Conservation (phyloP, 2,888 invertebrate genomes). For the Spodoptera littoralis region DNA sequence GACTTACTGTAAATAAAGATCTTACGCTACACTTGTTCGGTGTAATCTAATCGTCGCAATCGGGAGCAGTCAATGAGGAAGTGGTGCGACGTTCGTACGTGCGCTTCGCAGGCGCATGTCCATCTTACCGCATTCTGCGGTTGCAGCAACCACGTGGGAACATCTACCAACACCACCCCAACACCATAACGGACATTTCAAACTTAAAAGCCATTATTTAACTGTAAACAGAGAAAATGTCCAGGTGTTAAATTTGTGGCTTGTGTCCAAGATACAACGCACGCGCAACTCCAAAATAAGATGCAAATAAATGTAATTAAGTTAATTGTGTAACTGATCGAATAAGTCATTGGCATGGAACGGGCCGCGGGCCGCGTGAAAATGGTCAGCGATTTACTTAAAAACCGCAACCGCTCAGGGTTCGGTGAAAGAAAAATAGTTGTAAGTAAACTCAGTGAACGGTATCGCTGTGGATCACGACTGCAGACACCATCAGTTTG, state of each 20-base stretch:
- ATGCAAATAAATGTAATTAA: conserved; percentile 57
- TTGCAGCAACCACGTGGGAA: conserved; percentile 43
- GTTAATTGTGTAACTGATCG: conserved; percentile 56
- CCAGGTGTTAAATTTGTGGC: conserved; percentile 12
- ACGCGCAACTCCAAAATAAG: conserved; percentile 24
- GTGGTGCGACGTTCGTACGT: conserved; percentile 57
- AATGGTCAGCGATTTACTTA: conserved; percentile 56
- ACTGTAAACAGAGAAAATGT: background rate
- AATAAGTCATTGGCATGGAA: conserved; percentile 62
- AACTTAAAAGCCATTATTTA: background rate
- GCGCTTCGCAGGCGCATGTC: conserved; percentile 53
- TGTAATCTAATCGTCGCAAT: conserved; percentile 59
- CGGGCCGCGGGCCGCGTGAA: conserved; percentile 52
- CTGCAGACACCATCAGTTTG: conserved; percentile 62
- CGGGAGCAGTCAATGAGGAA: conserved; percentile 76
- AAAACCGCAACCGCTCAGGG: conserved; percentile 58
- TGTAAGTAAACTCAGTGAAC: conserved; percentile 65
- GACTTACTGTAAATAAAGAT: conserved; percentile 49
- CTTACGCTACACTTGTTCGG: conserved; percentile 44
- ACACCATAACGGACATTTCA: conserved; percentile 16
- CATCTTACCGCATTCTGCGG: conserved; percentile 56
- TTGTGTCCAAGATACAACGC: background rate
- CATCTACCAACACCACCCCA: conserved; percentile 22
- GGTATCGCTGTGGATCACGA: conserved; percentile 70
- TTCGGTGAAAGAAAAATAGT: conserved; percentile 46